Percentiles rank a stretch among this genome's conserved stretches.
Conservation (phyloP, 1,140 invertebrate genomes). For the Drosophila eugracilis region DNA sequence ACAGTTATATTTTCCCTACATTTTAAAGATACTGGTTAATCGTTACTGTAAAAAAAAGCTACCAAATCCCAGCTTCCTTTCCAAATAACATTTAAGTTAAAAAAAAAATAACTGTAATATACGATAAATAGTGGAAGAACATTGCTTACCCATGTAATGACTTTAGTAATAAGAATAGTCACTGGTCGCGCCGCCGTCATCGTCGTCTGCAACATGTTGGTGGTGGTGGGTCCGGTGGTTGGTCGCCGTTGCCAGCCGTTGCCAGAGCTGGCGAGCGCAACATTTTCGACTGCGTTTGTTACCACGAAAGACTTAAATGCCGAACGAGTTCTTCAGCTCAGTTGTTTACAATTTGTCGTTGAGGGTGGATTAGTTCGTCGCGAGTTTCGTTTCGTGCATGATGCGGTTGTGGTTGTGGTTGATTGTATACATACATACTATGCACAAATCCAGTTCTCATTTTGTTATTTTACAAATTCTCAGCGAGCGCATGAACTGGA, state of each 20-base stretch:
- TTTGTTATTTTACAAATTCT: slow-evolving; percentile 14
- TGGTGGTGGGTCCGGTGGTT: slow-evolving; percentile 6
- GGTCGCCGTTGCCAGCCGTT: not conserved
- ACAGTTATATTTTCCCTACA: no score
- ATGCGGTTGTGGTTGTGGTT: slow-evolving; percentile 12
- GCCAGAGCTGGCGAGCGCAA: not conserved
- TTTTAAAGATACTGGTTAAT: no score
- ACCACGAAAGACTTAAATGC: slow-evolving; percentile 15
- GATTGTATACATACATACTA: slow-evolving; percentile 18
- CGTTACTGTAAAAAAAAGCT: no score
- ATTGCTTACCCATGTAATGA: not conserved
- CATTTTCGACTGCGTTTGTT: slow-evolving; percentile 4
- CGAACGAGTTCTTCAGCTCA: slow-evolving; percentile 11
- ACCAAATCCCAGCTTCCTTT: no score
- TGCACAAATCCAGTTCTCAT: slow-evolving; percentile 15
- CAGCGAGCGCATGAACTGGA: slow-evolving; percentile 7
- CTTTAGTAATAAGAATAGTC: not conserved
- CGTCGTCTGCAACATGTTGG: slow-evolving; percentile 12
- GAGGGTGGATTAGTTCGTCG: slow-evolving; percentile 7
- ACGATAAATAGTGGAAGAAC: no score
- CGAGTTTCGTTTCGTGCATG: slow-evolving; percentile 11
- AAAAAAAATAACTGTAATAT: no score
- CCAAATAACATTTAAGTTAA: no score
- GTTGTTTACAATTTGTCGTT: slow-evolving; percentile 14
- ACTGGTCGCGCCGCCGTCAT: not conserved